phyloP scores from a whole-genome alignment of 2,113 vertebrate genomes.

The Haemorhous mexicanus region DNA sequence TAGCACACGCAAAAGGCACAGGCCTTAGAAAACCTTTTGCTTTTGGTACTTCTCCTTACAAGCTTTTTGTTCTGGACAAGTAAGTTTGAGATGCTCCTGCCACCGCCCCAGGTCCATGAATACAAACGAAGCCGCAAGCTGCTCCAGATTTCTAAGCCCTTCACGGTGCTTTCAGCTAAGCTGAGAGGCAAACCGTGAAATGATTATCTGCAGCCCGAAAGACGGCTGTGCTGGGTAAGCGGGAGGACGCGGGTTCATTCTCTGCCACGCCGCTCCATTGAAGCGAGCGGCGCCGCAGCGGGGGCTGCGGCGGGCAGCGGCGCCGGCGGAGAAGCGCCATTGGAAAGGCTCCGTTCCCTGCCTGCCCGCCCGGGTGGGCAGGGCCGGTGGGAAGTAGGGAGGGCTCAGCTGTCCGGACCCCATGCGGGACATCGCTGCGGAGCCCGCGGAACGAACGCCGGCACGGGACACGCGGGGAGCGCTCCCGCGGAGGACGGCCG shows the following conservation, averaged over 20 bases:
- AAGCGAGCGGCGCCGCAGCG: background rate
- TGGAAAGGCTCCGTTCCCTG: background rate
- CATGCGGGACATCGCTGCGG: background rate
- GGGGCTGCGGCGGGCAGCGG: background rate
- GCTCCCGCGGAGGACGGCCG: background rate
- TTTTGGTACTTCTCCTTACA: background rate
- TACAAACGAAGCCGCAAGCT: background rate
- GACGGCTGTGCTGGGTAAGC: accelerated
- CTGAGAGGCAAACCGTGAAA: background rate
- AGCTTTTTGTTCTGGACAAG: background rate
- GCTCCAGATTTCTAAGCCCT: background rate
- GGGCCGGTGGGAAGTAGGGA: background rate
- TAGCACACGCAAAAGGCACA: accelerated
- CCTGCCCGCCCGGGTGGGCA: background rate
- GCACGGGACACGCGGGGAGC: background rate
- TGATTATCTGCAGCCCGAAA: background rate
- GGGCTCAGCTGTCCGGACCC: background rate
- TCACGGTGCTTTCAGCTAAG: background rate
- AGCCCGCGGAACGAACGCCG: background rate
- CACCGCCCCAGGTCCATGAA: background rate
- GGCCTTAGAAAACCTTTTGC: background rate
- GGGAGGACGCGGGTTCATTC: accelerated
- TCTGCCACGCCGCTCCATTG: accelerated
- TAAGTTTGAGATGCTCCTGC: background rate
- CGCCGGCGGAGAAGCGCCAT: background rate